A percentile compares a stretch with the other conserved stretches of the same genome.
Conservation (phyloP, 2,113 vertebrate genomes). For the Pogonocichla stellata region DNA sequence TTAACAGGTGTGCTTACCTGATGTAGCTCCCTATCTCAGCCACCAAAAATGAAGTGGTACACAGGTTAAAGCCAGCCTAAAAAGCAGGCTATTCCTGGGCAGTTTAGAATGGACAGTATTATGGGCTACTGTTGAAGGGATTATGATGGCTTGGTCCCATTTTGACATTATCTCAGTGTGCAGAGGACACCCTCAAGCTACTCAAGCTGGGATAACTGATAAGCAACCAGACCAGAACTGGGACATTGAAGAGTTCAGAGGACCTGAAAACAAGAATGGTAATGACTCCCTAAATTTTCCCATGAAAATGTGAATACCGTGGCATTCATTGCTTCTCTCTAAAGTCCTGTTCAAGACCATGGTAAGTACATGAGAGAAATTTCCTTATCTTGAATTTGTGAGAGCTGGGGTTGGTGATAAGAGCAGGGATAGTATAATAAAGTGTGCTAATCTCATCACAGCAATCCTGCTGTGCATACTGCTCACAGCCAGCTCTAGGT, state of each 20-base stretch:
- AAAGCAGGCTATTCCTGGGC: not conserved
- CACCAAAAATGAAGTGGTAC: not conserved
- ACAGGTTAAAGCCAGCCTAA: not conserved
- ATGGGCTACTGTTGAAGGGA: not conserved
- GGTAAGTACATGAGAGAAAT: slow-evolving; percentile 32
- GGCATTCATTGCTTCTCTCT: not conserved
- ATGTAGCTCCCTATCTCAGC: not conserved
- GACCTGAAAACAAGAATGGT: slow-evolving; percentile 16
- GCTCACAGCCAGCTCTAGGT: slow-evolving; percentile 43
- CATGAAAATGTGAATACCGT: slow-evolving; percentile 22
- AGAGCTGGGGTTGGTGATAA: slow-evolving; percentile 57
- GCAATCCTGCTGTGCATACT: slow-evolving; percentile 16
- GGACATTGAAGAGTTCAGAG: not conserved
- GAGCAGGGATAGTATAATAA: slow-evolving; percentile 43
- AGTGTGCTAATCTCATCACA: slow-evolving; percentile 54
- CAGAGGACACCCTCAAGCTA: slow-evolving; percentile 31
- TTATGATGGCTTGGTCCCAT: slow-evolving; percentile 4
- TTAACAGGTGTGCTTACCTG: not conserved
- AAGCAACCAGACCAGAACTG: slow-evolving; percentile 32
- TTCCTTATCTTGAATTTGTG: slow-evolving; percentile 49
- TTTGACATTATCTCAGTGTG: not conserved
- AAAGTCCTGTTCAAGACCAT: slow-evolving; percentile 24
- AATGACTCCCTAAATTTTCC: not conserved
- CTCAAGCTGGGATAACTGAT: slow-evolving; percentile 43
- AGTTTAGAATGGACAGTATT: not conserved